Base-by-base conservation (phyloP, 35 echinoderm and acorn worm genomes). In the Apostichopus californicus region DNA sequence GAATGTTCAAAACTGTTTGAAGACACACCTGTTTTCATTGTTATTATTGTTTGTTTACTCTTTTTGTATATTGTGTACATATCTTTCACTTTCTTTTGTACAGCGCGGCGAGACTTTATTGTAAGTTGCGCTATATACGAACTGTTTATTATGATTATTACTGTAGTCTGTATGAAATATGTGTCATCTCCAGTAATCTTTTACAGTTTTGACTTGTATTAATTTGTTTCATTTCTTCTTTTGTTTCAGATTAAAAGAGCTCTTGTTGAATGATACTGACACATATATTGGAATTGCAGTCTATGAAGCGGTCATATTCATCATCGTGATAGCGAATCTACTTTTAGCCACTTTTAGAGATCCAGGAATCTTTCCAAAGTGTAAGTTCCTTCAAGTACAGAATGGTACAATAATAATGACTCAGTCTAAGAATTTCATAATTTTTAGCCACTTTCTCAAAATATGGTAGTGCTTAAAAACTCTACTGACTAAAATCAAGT, bases 291-390 rank as follows among this genome's bases (percentile, higher is more conserved):
- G 90, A 13, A 73, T 94, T 79, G 95, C 95, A 92, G 93, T 90
- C 72, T 98, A 95, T 65, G 93, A 96, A 28, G 95, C 80, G 13
- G 63, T 98, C 54, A 91, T 98, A 22, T 96, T 95, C 80, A 78
- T 94, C 24, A 80, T 98, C 55, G 94, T 95, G 34, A 80, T 98
- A 53, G 91, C 90, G 66, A 98, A 98, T 90, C 95, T 98, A 68
- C 87, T 98, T 22, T 86, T 98, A 73, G 95, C 97, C 73, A 98
- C 97, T 63, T 98, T 95, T 90, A 91, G 95, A 28, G 97, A 98
- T 90, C 97, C 97, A 72, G 97, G 97, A 81, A 91, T 98, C 60
- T 96, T 96, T 73, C 97, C 97, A 91, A 94, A 94, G 88, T 94
- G 97, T 98, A 96, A 98, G 94, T 94, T 12, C 17, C 11, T 23